Conservation (phyloP, 2,113 vertebrate species). For the Sinosuthora webbiana region DNA sequence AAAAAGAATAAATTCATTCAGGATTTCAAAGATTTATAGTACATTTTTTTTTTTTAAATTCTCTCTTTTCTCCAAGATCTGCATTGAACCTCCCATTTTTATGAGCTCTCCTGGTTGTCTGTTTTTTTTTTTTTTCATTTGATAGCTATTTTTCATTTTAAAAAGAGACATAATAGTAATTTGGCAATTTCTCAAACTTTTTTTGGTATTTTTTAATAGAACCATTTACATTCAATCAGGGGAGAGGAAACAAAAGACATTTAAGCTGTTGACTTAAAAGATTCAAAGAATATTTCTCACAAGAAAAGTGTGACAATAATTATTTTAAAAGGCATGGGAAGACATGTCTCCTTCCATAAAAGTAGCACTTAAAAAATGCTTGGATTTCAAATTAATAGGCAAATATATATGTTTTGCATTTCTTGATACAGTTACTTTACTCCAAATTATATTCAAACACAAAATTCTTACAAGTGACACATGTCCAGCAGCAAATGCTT, state of each 20-base stretch:
- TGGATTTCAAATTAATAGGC: not conserved
- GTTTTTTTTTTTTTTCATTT: not conserved
- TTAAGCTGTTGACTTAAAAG: not conserved
- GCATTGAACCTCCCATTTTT: not conserved
- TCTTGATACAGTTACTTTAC: not conserved
- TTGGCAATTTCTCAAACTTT: not conserved
- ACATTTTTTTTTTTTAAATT: not conserved
- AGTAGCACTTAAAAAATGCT: not conserved
- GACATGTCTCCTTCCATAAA: not conserved
- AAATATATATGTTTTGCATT: not conserved
- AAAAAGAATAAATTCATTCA: not conserved
- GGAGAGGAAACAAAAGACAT: not conserved
- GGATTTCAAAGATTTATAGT: not conserved
- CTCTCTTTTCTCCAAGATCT: not conserved
- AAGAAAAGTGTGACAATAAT: not conserved
- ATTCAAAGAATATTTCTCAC: not conserved
- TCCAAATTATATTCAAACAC: not conserved
- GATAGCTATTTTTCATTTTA: not conserved
- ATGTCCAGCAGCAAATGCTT: not conserved
- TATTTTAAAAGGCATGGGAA: not conserved
- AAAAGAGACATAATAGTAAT: not conserved
- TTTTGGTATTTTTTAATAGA: not conserved
- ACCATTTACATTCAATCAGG: not conserved
- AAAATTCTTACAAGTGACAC: not conserved
- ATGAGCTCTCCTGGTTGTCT: not conserved